phyloP scores from a whole-genome alignment of 2,888 invertebrate genomes.

The Nymphalis c-album region DNA sequence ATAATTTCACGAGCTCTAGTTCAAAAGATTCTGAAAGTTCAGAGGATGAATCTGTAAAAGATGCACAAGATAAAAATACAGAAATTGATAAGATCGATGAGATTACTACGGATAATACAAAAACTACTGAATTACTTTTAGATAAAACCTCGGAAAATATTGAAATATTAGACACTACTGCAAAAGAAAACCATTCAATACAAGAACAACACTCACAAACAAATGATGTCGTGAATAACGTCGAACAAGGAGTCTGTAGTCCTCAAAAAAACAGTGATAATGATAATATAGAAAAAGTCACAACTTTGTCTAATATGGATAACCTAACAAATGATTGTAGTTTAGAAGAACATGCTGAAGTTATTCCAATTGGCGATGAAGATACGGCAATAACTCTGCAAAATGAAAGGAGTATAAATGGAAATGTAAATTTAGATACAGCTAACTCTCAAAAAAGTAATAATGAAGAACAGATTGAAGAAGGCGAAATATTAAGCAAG shows the following conservation, averaged over 20 bases:
- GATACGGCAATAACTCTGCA: not conserved
- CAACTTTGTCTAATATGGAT: not conserved
- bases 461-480: conserved; percentile 38
- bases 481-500: conserved; percentile 32
- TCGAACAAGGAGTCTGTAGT: conserved; percentile 14
- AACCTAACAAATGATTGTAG: not conserved
- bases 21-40: conserved; percentile 53
- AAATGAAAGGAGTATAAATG: not conserved
- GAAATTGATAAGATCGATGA: conserved; percentile 25
- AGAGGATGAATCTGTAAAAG: conserved; percentile 36
- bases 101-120: conserved; percentile 22
- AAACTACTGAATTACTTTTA: not conserved
- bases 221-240: not conserved
- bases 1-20: conserved; percentile 49
- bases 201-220: not conserved
- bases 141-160: conserved; percentile 7
- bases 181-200: not conserved
- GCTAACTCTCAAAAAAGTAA: conserved; percentile 1
- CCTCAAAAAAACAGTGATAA: not conserved
- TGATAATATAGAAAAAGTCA: not conserved
- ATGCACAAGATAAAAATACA: not conserved
- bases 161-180: not conserved
- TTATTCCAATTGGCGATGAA: not conserved
- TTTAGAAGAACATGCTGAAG: not conserved
- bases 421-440: not conserved